Conservation (phyloP, 2,888 invertebrate genomes). For the Amaurobius ferox region DNA sequence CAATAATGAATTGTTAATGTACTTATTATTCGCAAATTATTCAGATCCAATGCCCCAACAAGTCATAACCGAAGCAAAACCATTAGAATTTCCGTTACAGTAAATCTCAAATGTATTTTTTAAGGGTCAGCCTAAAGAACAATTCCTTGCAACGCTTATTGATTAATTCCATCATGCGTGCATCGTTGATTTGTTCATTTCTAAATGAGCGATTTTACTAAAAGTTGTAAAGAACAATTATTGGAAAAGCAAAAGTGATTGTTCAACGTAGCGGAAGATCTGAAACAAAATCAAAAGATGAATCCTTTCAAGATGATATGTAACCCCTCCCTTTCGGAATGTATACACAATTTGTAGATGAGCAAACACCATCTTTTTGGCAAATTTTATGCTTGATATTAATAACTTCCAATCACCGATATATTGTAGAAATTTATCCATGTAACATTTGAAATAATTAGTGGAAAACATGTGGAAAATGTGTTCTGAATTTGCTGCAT, state of each 20-base stretch:
- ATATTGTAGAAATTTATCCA: slow-evolving; percentile 57
- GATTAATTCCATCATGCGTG: slow-evolving; percentile 53
- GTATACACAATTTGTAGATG: slow-evolving; percentile 61
- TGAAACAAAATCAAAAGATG: slow-evolving; percentile 46
- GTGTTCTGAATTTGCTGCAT: no score
- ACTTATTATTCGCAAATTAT: no score
- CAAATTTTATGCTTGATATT: slow-evolving; percentile 65
- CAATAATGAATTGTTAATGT: no score
- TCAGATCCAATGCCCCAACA: neutral
- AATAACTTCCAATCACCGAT: slow-evolving; percentile 69
- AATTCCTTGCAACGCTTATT: slow-evolving; percentile 50
- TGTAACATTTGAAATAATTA: slow-evolving; percentile 61
- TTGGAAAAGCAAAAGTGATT: slow-evolving; percentile 67
- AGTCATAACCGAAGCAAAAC: neutral
- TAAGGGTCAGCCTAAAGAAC: slow-evolving; percentile 45
- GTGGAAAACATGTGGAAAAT: slow-evolving; percentile 50
- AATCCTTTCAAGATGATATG: slow-evolving; percentile 55
- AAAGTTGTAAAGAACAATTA: slow-evolving; percentile 66
- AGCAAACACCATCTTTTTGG: slow-evolving; percentile 64
- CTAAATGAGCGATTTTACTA: slow-evolving; percentile 59
- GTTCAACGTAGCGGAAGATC: slow-evolving; percentile 50
- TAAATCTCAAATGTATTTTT: slow-evolving; percentile 48
- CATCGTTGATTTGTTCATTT: slow-evolving; percentile 56
- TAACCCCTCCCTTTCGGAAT: slow-evolving; percentile 38
- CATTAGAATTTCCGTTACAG: neutral